Percentiles rank a stretch among this genome's conserved stretches.
These are phyloP conservation scores for Hypotaenidia philippensis DNA, from an alignment of 2,797 vertebrate genomes.

Conservation along the genomic window DNA sequence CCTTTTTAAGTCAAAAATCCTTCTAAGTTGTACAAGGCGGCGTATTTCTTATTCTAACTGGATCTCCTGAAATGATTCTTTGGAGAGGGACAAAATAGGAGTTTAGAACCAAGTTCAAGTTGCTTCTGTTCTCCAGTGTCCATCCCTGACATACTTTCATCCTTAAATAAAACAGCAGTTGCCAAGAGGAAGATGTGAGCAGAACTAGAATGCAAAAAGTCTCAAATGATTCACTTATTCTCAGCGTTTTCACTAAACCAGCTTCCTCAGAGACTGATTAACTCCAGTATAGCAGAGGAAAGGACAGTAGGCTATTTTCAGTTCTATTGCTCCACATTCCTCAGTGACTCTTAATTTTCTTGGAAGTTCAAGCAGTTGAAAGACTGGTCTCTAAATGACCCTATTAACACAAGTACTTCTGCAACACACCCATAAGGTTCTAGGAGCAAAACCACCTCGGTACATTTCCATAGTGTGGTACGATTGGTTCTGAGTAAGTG, in stretches of 20 bases:
- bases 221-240: background rate
- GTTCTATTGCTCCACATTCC: background rate
- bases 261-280: background rate
- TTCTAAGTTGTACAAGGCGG: background rate
- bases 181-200: background rate
- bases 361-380: background rate
- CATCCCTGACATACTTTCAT: background rate
- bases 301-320: background rate
- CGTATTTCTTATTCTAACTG: background rate
- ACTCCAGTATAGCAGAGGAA: background rate
- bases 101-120: background rate
- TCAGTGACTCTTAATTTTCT: background rate
- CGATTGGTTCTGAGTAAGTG: background rate
- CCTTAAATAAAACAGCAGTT: background rate
- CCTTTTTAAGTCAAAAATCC: background rate
- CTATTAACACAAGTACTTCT: background rate
- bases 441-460: background rate
- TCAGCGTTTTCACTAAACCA: background rate
- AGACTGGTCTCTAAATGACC: background rate
- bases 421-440: fast-evolving
- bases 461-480: background rate
- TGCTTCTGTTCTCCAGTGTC: background rate
- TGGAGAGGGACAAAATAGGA: background rate
- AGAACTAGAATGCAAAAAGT: background rate
- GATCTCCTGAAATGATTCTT: background rate